These are phyloP conservation scores for Hippopotamyrus pictus DNA, from an alignment of 2,797 vertebrate species.

Conservation along the genomic window DNA sequence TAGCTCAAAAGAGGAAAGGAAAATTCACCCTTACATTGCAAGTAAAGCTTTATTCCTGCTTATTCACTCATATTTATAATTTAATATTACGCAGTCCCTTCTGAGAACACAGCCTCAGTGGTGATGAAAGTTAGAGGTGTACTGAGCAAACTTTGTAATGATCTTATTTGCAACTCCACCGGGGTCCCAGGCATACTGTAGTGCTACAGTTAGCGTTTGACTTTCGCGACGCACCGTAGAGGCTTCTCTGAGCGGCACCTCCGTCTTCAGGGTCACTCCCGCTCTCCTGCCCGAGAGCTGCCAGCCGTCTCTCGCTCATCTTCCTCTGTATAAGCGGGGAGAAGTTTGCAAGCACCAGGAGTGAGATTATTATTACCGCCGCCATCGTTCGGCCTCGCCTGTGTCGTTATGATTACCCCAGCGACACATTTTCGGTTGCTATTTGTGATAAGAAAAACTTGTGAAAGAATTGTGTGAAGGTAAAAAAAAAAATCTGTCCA, in stretches of 20 bases:
- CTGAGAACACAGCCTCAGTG: neutral
- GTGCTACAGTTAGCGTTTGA: neutral
- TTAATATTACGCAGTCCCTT: neutral
- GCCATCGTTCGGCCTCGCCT: neutral
- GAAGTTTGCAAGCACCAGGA: neutral
- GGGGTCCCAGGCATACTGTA: neutral
- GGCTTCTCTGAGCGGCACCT: slow-evolving; percentile 55
- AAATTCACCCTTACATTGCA: neutral
- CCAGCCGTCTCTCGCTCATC: slow-evolving; percentile 64
- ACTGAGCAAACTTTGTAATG: neutral
- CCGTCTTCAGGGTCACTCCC: slow-evolving; percentile 73
- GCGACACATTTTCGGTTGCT: slow-evolving; percentile 7
- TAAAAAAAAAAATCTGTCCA: neutral
- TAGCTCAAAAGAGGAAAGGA: neutral
- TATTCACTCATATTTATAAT: neutral
- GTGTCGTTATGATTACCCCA: neutral
- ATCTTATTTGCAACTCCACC: neutral
- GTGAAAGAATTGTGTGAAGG: neutral
- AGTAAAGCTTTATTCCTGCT: neutral
- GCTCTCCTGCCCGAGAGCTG: slow-evolving; percentile 53
- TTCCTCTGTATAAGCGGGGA: slow-evolving; percentile 59
- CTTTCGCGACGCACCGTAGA: slow-evolving; percentile 53
- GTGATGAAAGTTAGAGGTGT: neutral
- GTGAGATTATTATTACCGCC: neutral
- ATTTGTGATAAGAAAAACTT: neutral